Conservation (phyloP, 2,888 invertebrate species). For the Pterostichus niger region DNA sequence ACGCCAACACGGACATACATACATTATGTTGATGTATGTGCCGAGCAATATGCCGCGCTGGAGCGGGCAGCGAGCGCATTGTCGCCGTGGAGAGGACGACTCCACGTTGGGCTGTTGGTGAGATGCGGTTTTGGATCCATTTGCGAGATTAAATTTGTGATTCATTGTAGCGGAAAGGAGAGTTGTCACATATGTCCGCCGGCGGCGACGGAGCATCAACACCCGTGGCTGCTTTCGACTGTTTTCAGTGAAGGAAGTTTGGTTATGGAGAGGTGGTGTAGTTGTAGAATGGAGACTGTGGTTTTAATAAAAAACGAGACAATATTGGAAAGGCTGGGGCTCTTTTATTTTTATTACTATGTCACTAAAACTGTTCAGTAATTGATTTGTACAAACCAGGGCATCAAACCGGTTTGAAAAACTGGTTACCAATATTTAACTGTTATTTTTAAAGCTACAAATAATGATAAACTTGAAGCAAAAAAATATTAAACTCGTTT, state of each 20-base stretch:
- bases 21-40: constrained; percentile 73
- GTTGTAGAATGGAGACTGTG: too few relatives aligned
- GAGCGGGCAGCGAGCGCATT: constrained; percentile 67
- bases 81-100: constrained; percentile 69
- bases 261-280: neutral
- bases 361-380: too few relatives aligned
- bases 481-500: too few relatives aligned
- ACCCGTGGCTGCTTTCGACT: neutral
- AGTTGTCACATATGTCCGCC: constrained; percentile 83
- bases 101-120: constrained; percentile 69
- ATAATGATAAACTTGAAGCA: too few relatives aligned
- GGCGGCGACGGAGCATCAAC: constrained; percentile 67
- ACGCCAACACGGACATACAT: constrained; percentile 13
- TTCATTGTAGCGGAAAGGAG: constrained; percentile 80
- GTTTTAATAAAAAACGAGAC: too few relatives aligned
- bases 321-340: too few relatives aligned
- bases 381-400: too few relatives aligned
- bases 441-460: too few relatives aligned
- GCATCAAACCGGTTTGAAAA: too few relatives aligned
- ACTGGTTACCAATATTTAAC: too few relatives aligned
- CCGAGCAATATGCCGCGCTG: constrained; percentile 75
- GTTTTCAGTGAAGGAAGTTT: neutral
- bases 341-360: too few relatives aligned
- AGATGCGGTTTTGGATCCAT: constrained; percentile 79
- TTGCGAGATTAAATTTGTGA: constrained; percentile 87